phyloP scores from a whole-genome alignment of 2,888 invertebrate species.

The Gymnosoma rotundatum region DNA sequence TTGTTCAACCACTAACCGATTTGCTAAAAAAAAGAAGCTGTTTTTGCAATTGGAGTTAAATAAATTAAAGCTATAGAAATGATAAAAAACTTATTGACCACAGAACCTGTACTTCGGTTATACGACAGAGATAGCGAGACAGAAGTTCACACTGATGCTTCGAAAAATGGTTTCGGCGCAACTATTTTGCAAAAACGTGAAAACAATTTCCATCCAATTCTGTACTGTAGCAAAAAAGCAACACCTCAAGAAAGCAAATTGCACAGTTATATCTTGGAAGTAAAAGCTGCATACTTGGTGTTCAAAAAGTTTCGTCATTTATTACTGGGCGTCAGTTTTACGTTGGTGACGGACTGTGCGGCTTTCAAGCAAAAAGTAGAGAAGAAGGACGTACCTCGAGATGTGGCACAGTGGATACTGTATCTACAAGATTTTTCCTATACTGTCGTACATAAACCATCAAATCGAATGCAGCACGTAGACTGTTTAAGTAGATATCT shows the following conservation, averaged over 20 bases:
- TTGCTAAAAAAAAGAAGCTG: background rate
- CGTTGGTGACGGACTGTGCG: constrained; percentile 60
- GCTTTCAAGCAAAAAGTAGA: constrained; percentile 67
- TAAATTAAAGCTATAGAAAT: too few species aligned
- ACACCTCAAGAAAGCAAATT: background rate
- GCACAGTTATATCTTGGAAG: background rate
- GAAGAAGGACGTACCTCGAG: constrained; percentile 66
- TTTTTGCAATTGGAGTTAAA: too few species aligned
- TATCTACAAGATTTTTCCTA: constrained; percentile 71
- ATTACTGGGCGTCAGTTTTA: constrained; percentile 69
- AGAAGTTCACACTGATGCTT: background rate
- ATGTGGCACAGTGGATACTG: constrained; percentile 71
- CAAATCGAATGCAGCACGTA: constrained; percentile 69
- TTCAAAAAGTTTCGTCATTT: constrained; percentile 73
- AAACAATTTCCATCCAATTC: background rate
- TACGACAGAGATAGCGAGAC: too few species aligned
- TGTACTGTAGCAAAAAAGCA: background rate
- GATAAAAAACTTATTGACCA: too few species aligned
- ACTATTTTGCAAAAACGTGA: background rate
- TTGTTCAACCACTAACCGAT: background rate
- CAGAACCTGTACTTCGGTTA: too few species aligned
- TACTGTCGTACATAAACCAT: constrained; percentile 70
- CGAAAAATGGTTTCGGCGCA: background rate
- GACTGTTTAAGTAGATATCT: constrained; percentile 70
- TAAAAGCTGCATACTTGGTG: background rate